These are phyloP conservation scores for Drosophila pseudoananassae DNA, from an alignment of 1,140 invertebrate species.

Conservation along the genomic window DNA sequence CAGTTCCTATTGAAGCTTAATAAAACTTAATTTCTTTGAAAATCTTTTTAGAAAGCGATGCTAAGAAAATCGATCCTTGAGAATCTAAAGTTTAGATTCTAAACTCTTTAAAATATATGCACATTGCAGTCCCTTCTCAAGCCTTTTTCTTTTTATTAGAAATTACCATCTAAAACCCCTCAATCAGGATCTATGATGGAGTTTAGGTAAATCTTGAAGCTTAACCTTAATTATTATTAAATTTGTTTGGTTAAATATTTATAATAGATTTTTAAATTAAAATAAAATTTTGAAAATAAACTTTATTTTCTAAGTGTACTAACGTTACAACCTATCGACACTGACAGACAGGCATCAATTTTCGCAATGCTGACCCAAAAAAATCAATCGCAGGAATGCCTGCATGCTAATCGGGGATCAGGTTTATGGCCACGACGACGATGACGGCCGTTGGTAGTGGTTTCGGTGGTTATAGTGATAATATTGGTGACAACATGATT, in stretches of 20 bases:
- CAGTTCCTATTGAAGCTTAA: too few species aligned
- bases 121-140: too few species aligned
- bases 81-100: too few species aligned
- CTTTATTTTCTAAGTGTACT: neutral
- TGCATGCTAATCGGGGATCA: constrained; percentile 52
- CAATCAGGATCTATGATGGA: neutral
- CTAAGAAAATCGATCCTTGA: too few species aligned
- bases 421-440: constrained; percentile 23
- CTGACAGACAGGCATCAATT: constrained; percentile 66
- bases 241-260: neutral
- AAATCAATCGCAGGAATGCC: constrained; percentile 66
- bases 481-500: constrained; percentile 57
- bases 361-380: constrained; percentile 42
- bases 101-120: too few species aligned
- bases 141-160: too few species aligned
- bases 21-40: too few species aligned
- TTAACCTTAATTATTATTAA: neutral
- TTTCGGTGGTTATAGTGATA: constrained; percentile 3
- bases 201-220: neutral
- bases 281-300: neutral
- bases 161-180: too few species aligned
- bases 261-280: neutral
- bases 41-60: too few species aligned
- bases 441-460: neutral
- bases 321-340: constrained; percentile 2